phyloP scores from a whole-genome alignment of 2,888 invertebrate species.

The Marasmarcha lunaedactyla region DNA sequence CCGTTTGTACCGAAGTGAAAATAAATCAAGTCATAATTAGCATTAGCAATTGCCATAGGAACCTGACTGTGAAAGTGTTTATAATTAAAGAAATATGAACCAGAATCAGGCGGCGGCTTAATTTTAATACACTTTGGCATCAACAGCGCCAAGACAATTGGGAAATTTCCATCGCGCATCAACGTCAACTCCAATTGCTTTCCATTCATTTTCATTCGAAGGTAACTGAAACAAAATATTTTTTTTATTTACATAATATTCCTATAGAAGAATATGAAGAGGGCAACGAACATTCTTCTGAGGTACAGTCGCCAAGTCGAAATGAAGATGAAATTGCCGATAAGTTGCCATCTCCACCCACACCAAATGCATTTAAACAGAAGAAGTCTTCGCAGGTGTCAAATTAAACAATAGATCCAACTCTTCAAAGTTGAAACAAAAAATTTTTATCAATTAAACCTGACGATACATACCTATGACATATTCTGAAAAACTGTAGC shows the following conservation, averaged over 20 bases:
- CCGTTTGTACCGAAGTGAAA: conserved; percentile 4
- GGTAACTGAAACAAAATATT: conserved; percentile 8
- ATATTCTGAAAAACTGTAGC: too few relatives aligned
- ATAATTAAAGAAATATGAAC: conserved; percentile 18
- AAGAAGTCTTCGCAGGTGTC: conserved; percentile 4
- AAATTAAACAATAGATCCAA: conserved; percentile 5
- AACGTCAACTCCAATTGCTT: conserved; percentile 11
- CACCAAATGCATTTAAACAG: conserved; percentile 4
- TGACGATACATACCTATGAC: too few relatives aligned
- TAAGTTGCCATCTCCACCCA: too few relatives aligned
- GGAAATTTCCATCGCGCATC: conserved; percentile 12
- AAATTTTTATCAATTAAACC: too few relatives aligned
- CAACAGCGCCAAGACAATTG: conserved; percentile 13
- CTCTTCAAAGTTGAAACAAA: conserved; percentile 3
- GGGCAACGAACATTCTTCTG: not conserved
- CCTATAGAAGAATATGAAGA: too few relatives aligned
- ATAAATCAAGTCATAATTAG: conserved; percentile 10
- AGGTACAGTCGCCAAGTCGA: too few relatives aligned
- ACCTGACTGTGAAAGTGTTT: conserved; percentile 9
- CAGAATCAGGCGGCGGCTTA: conserved; percentile 7
- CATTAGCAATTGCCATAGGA: conserved; percentile 8
- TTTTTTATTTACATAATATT: not conserved
- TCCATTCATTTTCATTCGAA: conserved; percentile 7
- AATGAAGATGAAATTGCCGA: too few relatives aligned
- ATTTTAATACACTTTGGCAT: conserved; percentile 14